Evolutionary conservation across 2,888 invertebrate genomes (phyloP).

Genomic region (Formica aserva): DNA sequence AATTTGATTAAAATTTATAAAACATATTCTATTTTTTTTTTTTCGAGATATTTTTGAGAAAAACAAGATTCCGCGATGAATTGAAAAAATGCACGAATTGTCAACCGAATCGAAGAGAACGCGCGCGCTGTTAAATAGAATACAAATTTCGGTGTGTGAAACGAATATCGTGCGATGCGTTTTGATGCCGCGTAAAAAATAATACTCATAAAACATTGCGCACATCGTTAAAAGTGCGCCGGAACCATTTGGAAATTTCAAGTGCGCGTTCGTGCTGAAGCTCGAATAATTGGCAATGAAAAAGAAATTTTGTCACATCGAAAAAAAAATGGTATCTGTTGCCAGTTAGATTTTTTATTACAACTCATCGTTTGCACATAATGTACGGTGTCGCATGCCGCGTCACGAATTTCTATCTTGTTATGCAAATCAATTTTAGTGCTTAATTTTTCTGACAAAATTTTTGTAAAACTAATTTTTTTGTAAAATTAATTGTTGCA

Average conservation of each 20-base stretch:
- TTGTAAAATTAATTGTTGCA: not conserved
- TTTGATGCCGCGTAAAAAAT: conserved; percentile 49
- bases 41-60: conserved; percentile 11
- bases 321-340: conserved; percentile 54
- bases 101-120: conserved; percentile 19
- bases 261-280: conserved; percentile 25
- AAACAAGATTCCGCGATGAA: conserved; percentile 9
- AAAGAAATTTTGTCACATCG: conserved; percentile 43
- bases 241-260: conserved; percentile 44
- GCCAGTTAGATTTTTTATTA: conserved; percentile 60
- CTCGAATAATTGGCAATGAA: conserved; percentile 60
- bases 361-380: conserved; percentile 31
- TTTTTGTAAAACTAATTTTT: not conserved
- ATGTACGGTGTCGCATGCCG: not conserved
- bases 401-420: conserved; percentile 24
- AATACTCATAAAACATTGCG: conserved; percentile 58
- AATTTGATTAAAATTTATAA: conserved; percentile 25
- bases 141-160: conserved; percentile 38
- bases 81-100: conserved; percentile 31
- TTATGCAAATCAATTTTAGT: conserved; percentile 30
- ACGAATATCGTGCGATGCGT: conserved; percentile 19
- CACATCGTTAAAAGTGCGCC: conserved; percentile 46
- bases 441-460: conserved; percentile 23
- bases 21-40: conserved; percentile 2
- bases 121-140: conserved; percentile 1